Evolutionary conservation across 2,113 vertebrate genomes (phyloP).

Genomic region (Upupa epops): DNA sequence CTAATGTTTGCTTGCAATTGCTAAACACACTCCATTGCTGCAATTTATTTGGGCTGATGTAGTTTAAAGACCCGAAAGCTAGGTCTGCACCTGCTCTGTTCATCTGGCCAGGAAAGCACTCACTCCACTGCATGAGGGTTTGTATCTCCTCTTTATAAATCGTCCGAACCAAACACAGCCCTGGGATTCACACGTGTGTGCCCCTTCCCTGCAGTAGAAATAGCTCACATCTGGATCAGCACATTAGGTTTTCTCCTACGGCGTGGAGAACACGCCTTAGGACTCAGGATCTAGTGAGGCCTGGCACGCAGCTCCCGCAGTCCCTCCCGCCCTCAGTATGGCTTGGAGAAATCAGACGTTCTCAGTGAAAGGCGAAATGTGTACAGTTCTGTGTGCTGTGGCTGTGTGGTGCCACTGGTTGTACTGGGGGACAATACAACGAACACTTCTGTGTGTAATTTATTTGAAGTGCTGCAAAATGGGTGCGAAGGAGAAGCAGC

Average conservation of each 20-base stretch:
- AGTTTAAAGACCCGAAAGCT: slow-evolving; percentile 41
- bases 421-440: neutral
- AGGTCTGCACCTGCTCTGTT: slow-evolving; percentile 56
- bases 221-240: neutral
- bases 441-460: neutral
- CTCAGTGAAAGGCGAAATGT: neutral
- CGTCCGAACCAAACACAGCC: neutral
- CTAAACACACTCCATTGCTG: slow-evolving; percentile 12
- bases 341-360: neutral
- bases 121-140: neutral
- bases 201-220: neutral
- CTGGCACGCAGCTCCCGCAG: neutral
- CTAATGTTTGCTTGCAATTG: slow-evolving; percentile 35
- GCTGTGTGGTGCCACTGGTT: neutral
- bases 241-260: neutral
- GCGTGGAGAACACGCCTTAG: neutral
- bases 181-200: neutral
- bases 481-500: neutral
- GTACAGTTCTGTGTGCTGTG: neutral
- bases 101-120: neutral
- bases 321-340: neutral
- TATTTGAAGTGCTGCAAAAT: neutral
- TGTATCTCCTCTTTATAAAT: neutral
- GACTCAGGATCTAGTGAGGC: neutral
- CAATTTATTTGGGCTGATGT: slow-evolving; percentile 55